Evolutionary conservation across 1,140 invertebrate genomes (phyloP).

Genomic region (Apolygus lucorum): DNA sequence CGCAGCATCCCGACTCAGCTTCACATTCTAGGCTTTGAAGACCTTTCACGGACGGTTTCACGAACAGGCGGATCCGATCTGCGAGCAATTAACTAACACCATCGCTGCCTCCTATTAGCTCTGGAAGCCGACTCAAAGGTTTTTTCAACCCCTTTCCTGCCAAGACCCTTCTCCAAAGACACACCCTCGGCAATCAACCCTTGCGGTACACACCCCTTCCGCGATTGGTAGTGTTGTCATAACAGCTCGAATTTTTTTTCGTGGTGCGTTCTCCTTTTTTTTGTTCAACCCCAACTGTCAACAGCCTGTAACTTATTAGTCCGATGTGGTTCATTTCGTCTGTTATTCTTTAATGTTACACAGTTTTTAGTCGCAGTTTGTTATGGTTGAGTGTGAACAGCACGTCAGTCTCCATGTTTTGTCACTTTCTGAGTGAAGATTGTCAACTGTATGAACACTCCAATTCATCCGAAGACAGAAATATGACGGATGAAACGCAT

Average conservation of each 20-base stretch:
- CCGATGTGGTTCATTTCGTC: not conserved
- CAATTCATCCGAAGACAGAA: no score
- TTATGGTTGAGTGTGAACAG: not conserved
- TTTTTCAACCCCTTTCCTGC: not conserved
- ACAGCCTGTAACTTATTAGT: constrained; percentile 16
- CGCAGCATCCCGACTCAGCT: no score
- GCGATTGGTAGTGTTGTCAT: not conserved
- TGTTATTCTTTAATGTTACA: constrained; percentile 5
- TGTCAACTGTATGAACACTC: no score
- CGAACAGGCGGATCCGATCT: not conserved
- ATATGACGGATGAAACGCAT: no score
- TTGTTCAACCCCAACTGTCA: not conserved
- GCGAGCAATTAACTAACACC: not conserved
- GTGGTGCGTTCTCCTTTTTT: not conserved
- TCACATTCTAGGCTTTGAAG: not conserved
- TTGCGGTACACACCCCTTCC: not conserved
- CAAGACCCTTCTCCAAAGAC: not conserved
- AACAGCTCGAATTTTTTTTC: not conserved
- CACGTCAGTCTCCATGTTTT: no score
- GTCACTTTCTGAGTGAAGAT: no score
- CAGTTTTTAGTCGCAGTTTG: not conserved
- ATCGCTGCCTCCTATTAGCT: not conserved
- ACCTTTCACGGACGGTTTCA: not conserved
- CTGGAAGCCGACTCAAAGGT: not conserved
- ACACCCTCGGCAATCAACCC: not conserved